These are phyloP conservation scores for Zapus hudsonius DNA, from an alignment of 2,113 vertebrate genomes.

Conservation along the genomic window DNA sequence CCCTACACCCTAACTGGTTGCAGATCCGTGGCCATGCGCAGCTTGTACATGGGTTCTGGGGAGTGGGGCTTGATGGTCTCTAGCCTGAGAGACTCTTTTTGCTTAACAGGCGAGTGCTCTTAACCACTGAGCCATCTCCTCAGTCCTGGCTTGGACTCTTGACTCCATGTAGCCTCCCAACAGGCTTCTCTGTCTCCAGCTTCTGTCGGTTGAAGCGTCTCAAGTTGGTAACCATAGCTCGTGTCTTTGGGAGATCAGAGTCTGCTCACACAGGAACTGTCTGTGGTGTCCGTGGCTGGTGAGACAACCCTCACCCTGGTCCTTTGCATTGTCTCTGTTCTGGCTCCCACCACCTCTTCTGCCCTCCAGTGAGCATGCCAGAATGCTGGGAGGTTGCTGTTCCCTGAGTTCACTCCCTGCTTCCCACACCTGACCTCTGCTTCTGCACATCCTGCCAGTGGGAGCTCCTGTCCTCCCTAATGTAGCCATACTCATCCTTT, in stretches of 20 bases:
- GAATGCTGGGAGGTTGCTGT: neutral
- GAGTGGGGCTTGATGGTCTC: no score
- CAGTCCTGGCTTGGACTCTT: neutral
- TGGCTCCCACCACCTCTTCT: neutral
- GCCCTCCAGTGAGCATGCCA: rapidly evolving
- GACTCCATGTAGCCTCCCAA: neutral
- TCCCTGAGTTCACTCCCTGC: neutral
- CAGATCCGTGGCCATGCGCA: no score
- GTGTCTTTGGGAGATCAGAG: neutral
- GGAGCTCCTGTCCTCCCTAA: no score
- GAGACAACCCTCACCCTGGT: neutral
- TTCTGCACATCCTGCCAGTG: neutral
- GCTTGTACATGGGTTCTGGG: no score
- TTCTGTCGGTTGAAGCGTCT: neutral
- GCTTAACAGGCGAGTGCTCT: no score
- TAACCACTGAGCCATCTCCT: neutral
- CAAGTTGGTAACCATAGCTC: neutral
- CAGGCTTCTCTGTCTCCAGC: neutral
- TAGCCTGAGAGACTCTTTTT: no score
- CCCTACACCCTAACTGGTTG: no score
- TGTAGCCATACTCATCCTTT: neutral
- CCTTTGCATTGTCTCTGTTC: neutral
- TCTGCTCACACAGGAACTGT: neutral
- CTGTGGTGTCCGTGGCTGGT: neutral
- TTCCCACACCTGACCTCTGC: neutral